Evolutionary conservation across 2,888 invertebrate species (phyloP), one percentile per base, ranked within the genome.

Genomic region (Thyatira batis): DNA sequence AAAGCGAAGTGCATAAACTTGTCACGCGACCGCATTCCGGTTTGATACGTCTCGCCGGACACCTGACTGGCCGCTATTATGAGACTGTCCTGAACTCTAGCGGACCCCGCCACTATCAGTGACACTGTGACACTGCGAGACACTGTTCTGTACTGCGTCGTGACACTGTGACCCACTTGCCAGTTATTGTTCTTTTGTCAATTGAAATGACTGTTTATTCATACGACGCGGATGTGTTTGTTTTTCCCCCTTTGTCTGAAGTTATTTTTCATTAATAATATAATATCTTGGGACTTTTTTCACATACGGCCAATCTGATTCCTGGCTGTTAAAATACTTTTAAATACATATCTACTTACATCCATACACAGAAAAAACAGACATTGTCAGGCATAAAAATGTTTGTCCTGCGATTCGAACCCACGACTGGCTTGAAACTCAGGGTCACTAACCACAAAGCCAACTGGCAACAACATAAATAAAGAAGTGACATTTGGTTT

Each of bases 101-200:
- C 65, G 67, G 73, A 72, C 71, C 72, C 64, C 39, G 45, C 54
- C 63, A 70, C 72, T 81, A 84, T 83, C 83, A 71, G 79, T 73
- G 80, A 76, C 82, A 73, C 70, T 71, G 63, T 70, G 83, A 80
- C 80, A 82, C 73, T 78, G 67, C 69, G 69, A 67, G 78, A 76
- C 82, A 73, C 75, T 76, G 76, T 73, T 73, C 13, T 66, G 68
- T 69, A 67, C 55, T 54, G 60, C 65, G 60, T 60, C 61, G 62
- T 73, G 80, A 79, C 85, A 81, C 78, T 80, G 60, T 87, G 84
- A 84, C 89, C 89, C 75, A 88, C 73, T 85, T 88, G 76, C 61
- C 50, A 66, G 65, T 76, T 78, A 80, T 85, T 86, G 85, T 87
- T 75, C 79, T 76, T 69, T 79, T 79, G 76, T 82, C 67, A 69